A percentile compares a stretch with the other conserved stretches of the same genome.
Conservation (phyloP, 2,113 vertebrate genomes). For the Hiodon alosoides region DNA sequence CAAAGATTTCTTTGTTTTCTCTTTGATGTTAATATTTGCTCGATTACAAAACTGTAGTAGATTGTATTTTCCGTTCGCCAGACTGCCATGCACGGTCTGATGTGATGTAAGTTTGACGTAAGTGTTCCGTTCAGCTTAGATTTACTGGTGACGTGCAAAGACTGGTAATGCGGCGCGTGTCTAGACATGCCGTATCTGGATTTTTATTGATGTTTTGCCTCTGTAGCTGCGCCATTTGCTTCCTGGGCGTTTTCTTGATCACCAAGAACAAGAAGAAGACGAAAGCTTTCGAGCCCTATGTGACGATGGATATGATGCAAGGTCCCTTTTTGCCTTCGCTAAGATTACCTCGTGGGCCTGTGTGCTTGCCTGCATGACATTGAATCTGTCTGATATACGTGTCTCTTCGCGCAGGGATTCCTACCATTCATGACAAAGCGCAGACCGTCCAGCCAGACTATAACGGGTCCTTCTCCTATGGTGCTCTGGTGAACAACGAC, state of each 20-base stretch:
- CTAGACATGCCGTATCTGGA: neutral
- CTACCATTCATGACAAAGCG: constrained; percentile 84
- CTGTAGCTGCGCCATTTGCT: constrained; percentile 75
- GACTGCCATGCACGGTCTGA: too few relatives aligned
- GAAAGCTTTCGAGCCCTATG: constrained; percentile 86
- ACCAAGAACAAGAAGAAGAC: constrained; percentile 78
- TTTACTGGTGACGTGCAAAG: too few relatives aligned
- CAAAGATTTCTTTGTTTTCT: too few relatives aligned
- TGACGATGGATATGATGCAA: constrained; percentile 87
- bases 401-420: constrained; percentile 66
- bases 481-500: constrained; percentile 83
- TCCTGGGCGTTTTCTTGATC: constrained; percentile 86
- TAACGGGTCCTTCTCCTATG: constrained; percentile 86
- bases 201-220: neutral
- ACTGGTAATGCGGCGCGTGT: too few relatives aligned
- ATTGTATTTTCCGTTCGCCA: too few relatives aligned
- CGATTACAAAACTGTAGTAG: too few relatives aligned
- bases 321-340: constrained; percentile 53
- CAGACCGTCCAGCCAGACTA: constrained; percentile 78
- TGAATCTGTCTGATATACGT: neutral
- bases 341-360: neutral
- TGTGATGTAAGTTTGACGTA: too few relatives aligned
- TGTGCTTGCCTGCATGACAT: neutral
- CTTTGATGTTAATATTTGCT: too few relatives aligned
- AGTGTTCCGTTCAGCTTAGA: too few relatives aligned